phyloP scores from a whole-genome alignment of 2,888 invertebrate genomes.

The Lepidocyrtoides sp. region DNA sequence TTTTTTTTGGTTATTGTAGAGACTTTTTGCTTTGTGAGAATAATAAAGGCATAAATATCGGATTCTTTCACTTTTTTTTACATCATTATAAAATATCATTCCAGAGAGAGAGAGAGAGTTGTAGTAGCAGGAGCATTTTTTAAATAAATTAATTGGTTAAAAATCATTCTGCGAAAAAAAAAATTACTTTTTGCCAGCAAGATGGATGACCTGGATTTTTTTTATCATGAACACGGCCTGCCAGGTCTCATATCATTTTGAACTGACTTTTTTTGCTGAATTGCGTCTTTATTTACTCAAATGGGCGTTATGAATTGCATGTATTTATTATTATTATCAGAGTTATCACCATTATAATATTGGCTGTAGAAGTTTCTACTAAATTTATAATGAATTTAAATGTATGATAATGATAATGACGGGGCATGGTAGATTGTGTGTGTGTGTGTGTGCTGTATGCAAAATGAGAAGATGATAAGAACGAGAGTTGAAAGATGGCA shows the following conservation, averaged over 20 bases:
- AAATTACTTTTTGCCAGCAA: neutral
- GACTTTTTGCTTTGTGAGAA: too few species aligned
- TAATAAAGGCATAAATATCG: too few species aligned
- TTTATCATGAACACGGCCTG: neutral
- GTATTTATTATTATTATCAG: neutral
- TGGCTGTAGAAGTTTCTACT: neutral
- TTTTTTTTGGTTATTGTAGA: too few species aligned
- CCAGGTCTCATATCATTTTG: neutral
- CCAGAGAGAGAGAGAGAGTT: neutral
- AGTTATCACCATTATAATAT: neutral
- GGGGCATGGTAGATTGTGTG: neutral
- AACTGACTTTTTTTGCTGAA: neutral
- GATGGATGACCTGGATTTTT: slow-evolving; percentile 21
- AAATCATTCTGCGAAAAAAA: neutral
- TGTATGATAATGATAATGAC: neutral
- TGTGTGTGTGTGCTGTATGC: neutral
- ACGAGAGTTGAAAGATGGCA: neutral
- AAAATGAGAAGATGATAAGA: slow-evolving; percentile 6
- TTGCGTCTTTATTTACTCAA: slow-evolving; percentile 2
- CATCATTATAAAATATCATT: neutral
- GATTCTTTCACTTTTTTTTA: neutral
- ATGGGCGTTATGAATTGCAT: neutral
- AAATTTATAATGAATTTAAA: neutral
- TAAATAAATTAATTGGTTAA: neutral
- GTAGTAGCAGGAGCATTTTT: too few species aligned